A percentile compares a stretch with the other conserved stretches of the same genome.
Conservation (phyloP, 2,888 invertebrate species). For the Eupsilia transversa region DNA sequence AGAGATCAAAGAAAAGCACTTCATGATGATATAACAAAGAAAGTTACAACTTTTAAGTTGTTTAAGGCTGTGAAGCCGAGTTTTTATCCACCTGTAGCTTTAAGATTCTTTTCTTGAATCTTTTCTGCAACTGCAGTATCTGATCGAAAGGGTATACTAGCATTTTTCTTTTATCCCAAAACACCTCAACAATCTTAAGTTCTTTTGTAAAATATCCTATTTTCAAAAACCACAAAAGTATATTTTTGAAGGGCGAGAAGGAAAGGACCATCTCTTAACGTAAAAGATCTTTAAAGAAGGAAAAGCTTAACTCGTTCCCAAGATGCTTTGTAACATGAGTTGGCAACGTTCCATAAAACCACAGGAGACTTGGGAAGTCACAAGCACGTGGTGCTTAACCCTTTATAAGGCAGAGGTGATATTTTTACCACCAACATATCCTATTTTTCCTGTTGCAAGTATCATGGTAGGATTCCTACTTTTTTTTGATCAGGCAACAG, state of each 20-base stretch:
- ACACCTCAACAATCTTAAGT: neutral
- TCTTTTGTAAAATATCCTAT: neutral
- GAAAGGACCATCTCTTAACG: neutral
- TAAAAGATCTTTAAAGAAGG: too few species aligned
- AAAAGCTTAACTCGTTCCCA: neutral
- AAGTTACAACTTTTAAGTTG: neutral
- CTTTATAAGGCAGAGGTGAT: too few species aligned
- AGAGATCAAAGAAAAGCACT: too few species aligned
- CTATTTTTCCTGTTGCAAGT: too few species aligned
- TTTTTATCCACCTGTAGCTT: slow-evolving; percentile 25
- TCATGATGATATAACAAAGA: neutral
- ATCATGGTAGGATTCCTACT: too few species aligned
- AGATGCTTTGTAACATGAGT: neutral
- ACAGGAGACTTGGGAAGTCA: neutral
- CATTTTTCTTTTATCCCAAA: neutral
- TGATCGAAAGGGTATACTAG: neutral
- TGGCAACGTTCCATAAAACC: neutral
- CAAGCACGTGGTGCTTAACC: slow-evolving; percentile 13
- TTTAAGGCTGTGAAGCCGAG: neutral
- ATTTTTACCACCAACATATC: too few species aligned
- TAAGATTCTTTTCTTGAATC: neutral
- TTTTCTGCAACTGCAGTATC: slow-evolving; percentile 1
- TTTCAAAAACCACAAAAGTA: neutral
- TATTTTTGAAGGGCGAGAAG: neutral
- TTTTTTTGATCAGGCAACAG: too few species aligned